Evolutionary conservation across 2,113 vertebrate species (phyloP).

Genomic region (Neodon shergylaensis): DNA sequence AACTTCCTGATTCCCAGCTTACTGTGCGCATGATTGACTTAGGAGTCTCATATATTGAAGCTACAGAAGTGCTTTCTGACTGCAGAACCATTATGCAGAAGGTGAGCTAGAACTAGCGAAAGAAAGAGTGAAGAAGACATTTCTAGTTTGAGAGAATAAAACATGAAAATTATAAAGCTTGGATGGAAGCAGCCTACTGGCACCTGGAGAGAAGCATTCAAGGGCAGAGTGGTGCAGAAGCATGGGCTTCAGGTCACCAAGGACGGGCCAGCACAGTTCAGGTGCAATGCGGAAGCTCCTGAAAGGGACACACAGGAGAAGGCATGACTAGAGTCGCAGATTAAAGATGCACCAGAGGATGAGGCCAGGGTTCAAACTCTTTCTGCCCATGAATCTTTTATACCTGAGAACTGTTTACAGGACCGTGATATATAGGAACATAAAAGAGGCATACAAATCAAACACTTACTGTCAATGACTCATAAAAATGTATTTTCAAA

Average conservation of each 20-base stretch:
- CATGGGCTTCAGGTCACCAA: not conserved
- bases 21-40: not conserved
- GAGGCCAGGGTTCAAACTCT: not conserved
- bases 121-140: not conserved
- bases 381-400: not conserved
- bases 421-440: not conserved
- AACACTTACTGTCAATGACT: not conserved
- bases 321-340: not conserved
- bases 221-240: too few relatives aligned
- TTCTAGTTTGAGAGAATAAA: not conserved
- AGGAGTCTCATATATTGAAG: not conserved
- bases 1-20: not conserved
- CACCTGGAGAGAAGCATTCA: fast-evolving
- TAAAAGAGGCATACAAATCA: not conserved
- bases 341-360: too few relatives aligned
- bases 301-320: not conserved
- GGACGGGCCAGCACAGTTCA: fast-evolving
- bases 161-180: not conserved
- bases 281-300: not conserved
- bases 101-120: not conserved
- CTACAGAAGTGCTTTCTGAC: not conserved
- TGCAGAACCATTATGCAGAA: not conserved
- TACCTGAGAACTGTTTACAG: not conserved
- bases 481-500: not conserved
- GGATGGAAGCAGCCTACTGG: not conserved